Base-by-base conservation (phyloP, 2,797 vertebrate genomes). In the Galagoides demidoff region DNA sequence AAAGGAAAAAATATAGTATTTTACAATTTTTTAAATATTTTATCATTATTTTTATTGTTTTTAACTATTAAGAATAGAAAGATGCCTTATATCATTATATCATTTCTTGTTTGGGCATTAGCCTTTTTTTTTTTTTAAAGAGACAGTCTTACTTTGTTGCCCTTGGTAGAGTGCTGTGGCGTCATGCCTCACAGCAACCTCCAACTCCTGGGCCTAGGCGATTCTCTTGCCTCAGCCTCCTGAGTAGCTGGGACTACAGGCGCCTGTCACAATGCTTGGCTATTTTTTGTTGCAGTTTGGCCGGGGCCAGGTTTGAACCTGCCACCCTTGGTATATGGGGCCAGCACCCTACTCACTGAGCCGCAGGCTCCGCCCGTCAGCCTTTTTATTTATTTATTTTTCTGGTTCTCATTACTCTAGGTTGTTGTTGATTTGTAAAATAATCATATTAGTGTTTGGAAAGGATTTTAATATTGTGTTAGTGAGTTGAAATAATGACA, bases 361-460 rank as follows among this genome's bases (percentile, higher is more conserved):
- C 45, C 11, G 2, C 45, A 49, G 45, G 45, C 10, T 11, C 45
- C 2, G 11, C 45, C 45, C 11, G 31, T 93, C 16, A 83, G 11
- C 25, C 59, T 92, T 64, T 63, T 68, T 4, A 4, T 55, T 90
- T 68, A 77, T 64, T 63, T 55, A 79, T 66, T 93, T 76, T 74
- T 5, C 39, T 83, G 19, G 92, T 95, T 93, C 9, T 57, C 7
- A 59, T 77, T 76, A 61, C 37, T 82, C 6, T 85, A 63, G 45
- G 49, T 64, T 92, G 92, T 86, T 93, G n/a, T 95, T 86, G 37
- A 85, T 88, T 96, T 94, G 17, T 96, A 79, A 96, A 87, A 66
- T 92, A 76, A 57, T 92, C 16, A 19, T 87, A 25, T 59, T 93
- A 49, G 34, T 85, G 78, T 94, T 96, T 92, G 10, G 71, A 84